Evolutionary conservation across 2,113 vertebrate species (phyloP).

Genomic region (Pluvianellus socialis): DNA sequence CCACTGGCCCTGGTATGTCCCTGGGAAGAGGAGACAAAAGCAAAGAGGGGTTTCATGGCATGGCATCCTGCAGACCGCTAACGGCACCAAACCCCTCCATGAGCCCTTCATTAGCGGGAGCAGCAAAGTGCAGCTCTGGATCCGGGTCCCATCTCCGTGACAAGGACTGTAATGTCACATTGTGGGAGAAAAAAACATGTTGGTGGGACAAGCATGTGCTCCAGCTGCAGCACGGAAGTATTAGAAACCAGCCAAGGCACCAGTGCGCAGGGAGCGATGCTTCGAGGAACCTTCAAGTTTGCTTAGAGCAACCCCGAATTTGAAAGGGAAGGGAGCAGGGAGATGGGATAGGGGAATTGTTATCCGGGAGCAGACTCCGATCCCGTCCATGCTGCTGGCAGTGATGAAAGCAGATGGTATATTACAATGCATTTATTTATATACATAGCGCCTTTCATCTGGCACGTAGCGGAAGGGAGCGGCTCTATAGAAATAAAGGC

Average conservation of each 20-base stretch:
- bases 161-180: rapidly evolving
- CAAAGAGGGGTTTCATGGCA: not conserved
- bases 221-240: rapidly evolving
- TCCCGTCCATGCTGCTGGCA: rapidly evolving
- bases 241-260: not conserved
- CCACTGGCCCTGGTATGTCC: constrained; percentile 98
- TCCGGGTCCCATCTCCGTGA: rapidly evolving
- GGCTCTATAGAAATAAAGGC: not conserved
- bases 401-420: not conserved
- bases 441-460: not conserved
- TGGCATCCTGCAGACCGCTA: rapidly evolving
- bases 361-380: not conserved
- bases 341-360: rapidly evolving
- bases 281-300: no score
- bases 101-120: rapidly evolving
- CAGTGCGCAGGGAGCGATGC: rapidly evolving
- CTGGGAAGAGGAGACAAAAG: constrained; percentile 66
- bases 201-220: not conserved
- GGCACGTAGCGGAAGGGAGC: rapidly evolving
- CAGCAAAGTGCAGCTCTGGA: not conserved
- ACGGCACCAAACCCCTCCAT: rapidly evolving
- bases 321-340: not conserved
- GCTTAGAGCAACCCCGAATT: not conserved
- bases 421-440: not conserved
- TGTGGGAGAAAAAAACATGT: not conserved